phyloP scores from a whole-genome alignment of 2,888 invertebrate species.

The Aleiodes leptofemur region DNA sequence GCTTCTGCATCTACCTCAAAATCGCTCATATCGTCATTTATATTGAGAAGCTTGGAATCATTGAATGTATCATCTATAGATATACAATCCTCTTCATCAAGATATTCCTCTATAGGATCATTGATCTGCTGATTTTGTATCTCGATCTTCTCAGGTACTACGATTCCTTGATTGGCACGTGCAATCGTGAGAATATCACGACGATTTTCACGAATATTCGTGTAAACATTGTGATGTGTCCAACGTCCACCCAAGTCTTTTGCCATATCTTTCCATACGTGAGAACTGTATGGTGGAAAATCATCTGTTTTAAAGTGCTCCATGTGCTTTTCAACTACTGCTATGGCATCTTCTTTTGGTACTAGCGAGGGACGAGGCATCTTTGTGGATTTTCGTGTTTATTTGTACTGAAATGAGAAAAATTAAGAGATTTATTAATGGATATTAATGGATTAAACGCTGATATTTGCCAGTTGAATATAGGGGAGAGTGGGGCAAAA shows the following conservation, averaged over 20 bases:
- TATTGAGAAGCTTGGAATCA: neutral
- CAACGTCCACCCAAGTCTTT: neutral
- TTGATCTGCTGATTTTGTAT: neutral
- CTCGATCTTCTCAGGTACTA: neutral
- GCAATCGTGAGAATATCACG: constrained; percentile 28
- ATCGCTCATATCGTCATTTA: constrained; percentile 11
- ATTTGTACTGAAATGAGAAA: too few species aligned
- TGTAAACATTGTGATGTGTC: constrained; percentile 20
- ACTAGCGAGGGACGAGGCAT: constrained; percentile 12
- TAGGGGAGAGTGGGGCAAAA: too few species aligned
- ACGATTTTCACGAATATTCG: constrained; percentile 29
- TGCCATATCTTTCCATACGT: constrained; percentile 24
- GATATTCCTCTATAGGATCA: neutral
- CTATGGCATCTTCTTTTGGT: neutral
- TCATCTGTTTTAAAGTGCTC: constrained; percentile 19
- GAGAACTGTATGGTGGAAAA: constrained; percentile 5
- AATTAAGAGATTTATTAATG: too few species aligned
- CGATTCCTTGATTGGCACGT: neutral
- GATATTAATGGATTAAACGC: too few species aligned
- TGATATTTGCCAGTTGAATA: too few species aligned
- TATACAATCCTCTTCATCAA: neutral
- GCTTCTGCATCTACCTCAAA: constrained; percentile 38
- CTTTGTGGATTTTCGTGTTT: neutral
- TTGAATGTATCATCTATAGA: constrained; percentile 10
- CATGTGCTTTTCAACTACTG: constrained; percentile 4